Percentiles rank a stretch among this genome's conserved stretches.
These are phyloP conservation scores for Antheraea mylitta DNA, from an alignment of 1,140 invertebrate genomes.

Conservation along the genomic window DNA sequence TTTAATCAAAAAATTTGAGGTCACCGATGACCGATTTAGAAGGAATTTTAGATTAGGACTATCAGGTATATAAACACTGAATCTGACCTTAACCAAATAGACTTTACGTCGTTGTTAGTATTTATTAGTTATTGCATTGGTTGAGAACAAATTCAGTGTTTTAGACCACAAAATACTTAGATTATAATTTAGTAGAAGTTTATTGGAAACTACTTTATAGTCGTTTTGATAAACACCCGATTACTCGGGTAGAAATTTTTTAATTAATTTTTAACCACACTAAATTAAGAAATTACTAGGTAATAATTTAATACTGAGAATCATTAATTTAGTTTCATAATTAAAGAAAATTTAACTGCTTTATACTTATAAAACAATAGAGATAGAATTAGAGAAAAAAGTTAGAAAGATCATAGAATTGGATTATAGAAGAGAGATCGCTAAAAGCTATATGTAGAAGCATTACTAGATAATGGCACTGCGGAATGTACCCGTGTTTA, in stretches of 20 bases:
- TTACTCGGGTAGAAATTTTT: constrained; percentile 59
- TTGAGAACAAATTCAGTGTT: background rate
- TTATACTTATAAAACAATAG: constrained; percentile 12
- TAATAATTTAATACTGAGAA: constrained; percentile 46
- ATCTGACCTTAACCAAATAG: constrained; percentile 36
- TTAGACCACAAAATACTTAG: constrained; percentile 43
- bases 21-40: constrained; percentile 14
- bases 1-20: constrained; percentile 62
- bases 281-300: constrained; percentile 70
- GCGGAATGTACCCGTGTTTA: constrained; percentile 70
- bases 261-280: constrained; percentile 69
- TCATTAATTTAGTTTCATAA: constrained; percentile 9
- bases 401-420: constrained; percentile 24
- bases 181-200: constrained; percentile 73
- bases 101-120: background rate
- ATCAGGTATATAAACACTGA: constrained; percentile 34
- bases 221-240: constrained; percentile 60
- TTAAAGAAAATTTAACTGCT: constrained; percentile 15
- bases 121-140: background rate
- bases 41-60: constrained; percentile 49
- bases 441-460: constrained; percentile 63
- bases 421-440: constrained; percentile 56
- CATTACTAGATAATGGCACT: constrained; percentile 71
- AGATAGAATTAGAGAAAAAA: constrained; percentile 27
- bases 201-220: constrained; percentile 69